A percentile compares a stretch with the other conserved stretches of the same genome.
phyloP scores from a whole-genome alignment of 2,888 invertebrate genomes.

The Lordiphosa andalusiaca region DNA sequence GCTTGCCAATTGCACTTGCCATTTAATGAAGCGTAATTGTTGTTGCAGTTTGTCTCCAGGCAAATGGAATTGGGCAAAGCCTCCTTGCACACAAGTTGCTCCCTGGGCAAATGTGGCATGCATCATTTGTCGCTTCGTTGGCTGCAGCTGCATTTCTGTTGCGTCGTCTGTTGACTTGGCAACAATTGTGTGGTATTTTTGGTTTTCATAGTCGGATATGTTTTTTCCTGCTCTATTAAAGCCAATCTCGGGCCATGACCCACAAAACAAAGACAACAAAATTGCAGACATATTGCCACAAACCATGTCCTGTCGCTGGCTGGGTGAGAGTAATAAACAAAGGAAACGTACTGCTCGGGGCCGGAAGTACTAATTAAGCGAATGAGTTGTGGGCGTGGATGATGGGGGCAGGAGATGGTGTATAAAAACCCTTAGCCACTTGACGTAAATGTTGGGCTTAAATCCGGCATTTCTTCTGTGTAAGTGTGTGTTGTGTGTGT shows the following conservation, averaged over 20 bases:
- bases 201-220: not conserved
- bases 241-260: constrained; percentile 7
- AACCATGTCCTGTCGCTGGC: constrained; percentile 31
- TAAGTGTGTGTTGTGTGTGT: constrained; percentile 13
- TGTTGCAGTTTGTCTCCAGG: constrained; percentile 20
- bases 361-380: constrained; percentile 66
- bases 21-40: constrained; percentile 73
- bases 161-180: constrained; percentile 46
- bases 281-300: constrained; percentile 35
- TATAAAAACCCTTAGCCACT: constrained; percentile 53
- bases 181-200: constrained; percentile 21
- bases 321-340: constrained; percentile 51
- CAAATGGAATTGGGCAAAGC: constrained; percentile 55
- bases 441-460: constrained; percentile 68
- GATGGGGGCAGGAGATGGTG: constrained; percentile 24
- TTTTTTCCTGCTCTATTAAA: constrained; percentile 9
- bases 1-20: constrained; percentile 56
- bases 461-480: constrained; percentile 49
- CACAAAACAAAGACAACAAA: constrained; percentile 8
- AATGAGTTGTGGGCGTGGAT: constrained; percentile 43
- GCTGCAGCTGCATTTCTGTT: constrained; percentile 27
- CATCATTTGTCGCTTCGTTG: constrained; percentile 50
- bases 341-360: constrained; percentile 50
- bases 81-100: constrained; percentile 31
- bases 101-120: constrained; percentile 19